A percentile compares a stretch with the other conserved stretches of the same genome.
These are phyloP conservation scores for Tragopan temminckii DNA, from an alignment of 2,797 vertebrate genomes.

Conservation along the genomic window DNA sequence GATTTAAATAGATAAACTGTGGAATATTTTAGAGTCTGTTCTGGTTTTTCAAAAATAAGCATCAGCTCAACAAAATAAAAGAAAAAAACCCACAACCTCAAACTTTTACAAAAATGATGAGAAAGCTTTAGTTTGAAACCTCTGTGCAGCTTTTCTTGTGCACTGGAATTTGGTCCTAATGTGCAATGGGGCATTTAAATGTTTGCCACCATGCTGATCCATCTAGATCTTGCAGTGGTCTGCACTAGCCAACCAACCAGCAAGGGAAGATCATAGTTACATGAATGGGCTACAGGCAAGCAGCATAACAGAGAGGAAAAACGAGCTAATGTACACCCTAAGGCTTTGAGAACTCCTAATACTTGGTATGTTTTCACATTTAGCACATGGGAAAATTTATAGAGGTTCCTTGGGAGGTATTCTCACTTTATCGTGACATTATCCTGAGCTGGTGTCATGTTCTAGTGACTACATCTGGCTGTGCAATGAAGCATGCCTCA, in stretches of 20 bases:
- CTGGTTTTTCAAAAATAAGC: neutral
- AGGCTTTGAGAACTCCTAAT: neutral
- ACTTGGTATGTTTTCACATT: neutral
- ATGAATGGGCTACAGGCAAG: neutral
- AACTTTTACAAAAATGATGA: neutral
- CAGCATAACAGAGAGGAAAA: neutral
- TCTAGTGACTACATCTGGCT: neutral
- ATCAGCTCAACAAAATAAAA: neutral
- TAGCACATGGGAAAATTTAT: neutral
- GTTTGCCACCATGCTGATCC: neutral
- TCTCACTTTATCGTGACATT: neutral
- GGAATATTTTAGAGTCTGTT: neutral
- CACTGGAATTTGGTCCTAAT: neutral
- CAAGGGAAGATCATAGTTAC: neutral
- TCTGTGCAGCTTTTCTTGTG: neutral
- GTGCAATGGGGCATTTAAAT: neutral
- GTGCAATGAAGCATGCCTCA: neutral
- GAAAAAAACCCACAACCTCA: neutral
- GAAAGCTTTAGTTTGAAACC: neutral
- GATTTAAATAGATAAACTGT: neutral
- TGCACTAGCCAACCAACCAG: neutral
- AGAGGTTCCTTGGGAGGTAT: accelerated
- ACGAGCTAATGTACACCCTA: neutral
- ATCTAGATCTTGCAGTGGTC: neutral
- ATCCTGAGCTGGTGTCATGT: neutral